Base-by-base conservation (phyloP, 1,140 invertebrate genomes). In the Lucilia cuprina region DNA sequence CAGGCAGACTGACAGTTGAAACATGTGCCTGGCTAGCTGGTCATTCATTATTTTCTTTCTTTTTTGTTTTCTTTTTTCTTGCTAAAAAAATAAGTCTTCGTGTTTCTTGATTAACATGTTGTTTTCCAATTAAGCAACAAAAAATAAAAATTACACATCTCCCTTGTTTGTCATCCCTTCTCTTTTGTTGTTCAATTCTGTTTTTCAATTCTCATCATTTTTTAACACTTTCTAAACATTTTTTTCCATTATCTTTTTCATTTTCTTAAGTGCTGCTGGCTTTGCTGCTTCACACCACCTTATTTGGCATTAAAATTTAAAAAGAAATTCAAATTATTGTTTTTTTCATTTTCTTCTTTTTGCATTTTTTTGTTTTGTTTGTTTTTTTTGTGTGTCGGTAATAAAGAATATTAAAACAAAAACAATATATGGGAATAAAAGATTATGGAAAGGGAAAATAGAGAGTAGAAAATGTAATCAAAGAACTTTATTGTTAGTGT, bases 361-460 rank as follows among this genome's bases (percentile, higher is more conserved):
- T 60, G 14, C n/a, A n/a, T 17, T n/a, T 60, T 17, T 30, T 30
- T 30, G 25, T 30, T 30, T 60, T 60, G 14, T 17, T 60, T 60
- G 13, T 7, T 60, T 7, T 41, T 7, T 0, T 60, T 60, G 2
- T 60, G 5, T 60, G 1, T 70, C 21, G 7, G 65, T n/a, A 7
- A 70, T 70, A 70, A 70, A 70, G 65, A 70, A 70, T 21, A 70
- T 70, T 70, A 70, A 70, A 70, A 70, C 21, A 70, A 70, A 70
- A 70, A 70, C 65, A 70, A 70, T 70, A 70, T 19, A 70, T 25
- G 21, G 4, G 21, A 25, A 70, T 70, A 70, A 70, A 70, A 70
- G n/a, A 21, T 70, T 19, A 70, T 70, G 19, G 65, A 70, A 70
- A 70, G 65, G 65, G 65, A 21, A n/a, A 9, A 25, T 12, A 21